Conservation (phyloP, 2,797 vertebrate species). For the Anisognathus igniventris region DNA sequence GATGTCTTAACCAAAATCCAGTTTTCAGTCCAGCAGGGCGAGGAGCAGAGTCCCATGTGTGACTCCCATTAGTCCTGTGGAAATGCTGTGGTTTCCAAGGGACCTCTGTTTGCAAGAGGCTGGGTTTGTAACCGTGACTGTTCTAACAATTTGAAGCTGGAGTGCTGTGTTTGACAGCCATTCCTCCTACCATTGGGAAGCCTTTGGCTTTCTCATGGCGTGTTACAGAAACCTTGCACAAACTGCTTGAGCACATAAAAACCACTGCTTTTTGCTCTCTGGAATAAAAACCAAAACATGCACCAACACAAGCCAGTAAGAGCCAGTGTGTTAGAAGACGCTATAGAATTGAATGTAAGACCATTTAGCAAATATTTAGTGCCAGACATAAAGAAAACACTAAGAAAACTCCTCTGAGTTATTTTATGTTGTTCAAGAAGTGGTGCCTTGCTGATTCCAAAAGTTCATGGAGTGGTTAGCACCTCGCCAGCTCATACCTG, state of each 20-base stretch:
- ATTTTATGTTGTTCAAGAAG: neutral
- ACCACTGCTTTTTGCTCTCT: neutral
- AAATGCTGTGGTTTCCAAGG: neutral
- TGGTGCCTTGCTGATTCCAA: neutral
- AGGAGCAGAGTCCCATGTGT: neutral
- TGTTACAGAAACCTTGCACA: neutral
- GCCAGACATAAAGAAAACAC: neutral
- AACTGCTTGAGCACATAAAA: neutral
- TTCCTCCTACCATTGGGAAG: neutral
- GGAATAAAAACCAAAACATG: neutral
- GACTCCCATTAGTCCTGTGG: neutral
- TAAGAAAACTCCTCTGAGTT: neutral
- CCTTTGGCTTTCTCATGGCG: neutral
- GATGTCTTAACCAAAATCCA: neutral
- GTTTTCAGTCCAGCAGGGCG: neutral
- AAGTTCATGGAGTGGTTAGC: neutral
- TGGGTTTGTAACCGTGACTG: neutral
- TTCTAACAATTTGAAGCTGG: neutral
- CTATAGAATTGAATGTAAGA: neutral
- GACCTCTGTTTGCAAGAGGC: neutral
- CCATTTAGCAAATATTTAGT: neutral
- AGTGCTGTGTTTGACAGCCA: neutral
- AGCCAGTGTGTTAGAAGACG: neutral
- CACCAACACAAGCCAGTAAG: neutral
- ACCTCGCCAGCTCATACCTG: neutral